These are phyloP conservation scores for Cerceris ruficornis DNA, from an alignment of 2,888 invertebrate species.

Conservation along the genomic window DNA sequence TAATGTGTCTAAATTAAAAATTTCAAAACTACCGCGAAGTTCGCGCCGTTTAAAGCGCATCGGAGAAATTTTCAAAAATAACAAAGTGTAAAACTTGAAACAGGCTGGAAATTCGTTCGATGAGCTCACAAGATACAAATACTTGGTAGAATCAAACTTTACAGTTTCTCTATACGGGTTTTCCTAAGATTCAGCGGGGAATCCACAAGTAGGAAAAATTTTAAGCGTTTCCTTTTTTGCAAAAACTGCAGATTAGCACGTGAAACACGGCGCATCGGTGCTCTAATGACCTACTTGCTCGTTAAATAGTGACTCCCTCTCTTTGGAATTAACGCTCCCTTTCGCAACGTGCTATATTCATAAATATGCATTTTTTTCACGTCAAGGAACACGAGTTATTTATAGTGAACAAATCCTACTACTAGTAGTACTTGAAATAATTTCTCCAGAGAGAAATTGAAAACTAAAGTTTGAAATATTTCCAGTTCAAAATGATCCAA, in stretches of 20 bases:
- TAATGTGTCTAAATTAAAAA: background rate
- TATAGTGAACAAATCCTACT: too few relatives aligned
- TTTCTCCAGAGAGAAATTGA: too few relatives aligned
- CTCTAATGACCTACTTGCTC: constrained; percentile 65
- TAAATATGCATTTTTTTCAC: constrained; percentile 49
- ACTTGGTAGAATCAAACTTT: too few relatives aligned
- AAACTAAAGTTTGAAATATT: too few relatives aligned
- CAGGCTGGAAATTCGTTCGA: too few relatives aligned
- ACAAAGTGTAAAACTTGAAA: too few relatives aligned
- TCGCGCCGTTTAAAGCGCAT: too few relatives aligned
- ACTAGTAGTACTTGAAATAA: too few relatives aligned
- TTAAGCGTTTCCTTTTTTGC: constrained; percentile 1
- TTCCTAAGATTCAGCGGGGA: too few relatives aligned
- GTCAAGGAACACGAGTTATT: background rate
- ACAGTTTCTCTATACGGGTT: too few relatives aligned
- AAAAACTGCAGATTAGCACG: constrained; percentile 14
- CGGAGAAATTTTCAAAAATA: background rate
- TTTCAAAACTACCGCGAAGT: background rate
- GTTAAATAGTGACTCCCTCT: constrained; percentile 48
- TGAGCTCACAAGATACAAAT: too few relatives aligned
- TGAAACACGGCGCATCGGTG: constrained; percentile 21
- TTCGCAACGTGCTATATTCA: constrained; percentile 38
- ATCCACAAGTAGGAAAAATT: background rate
- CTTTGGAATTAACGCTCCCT: constrained; percentile 47
- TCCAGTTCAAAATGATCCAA: too few relatives aligned